Percentiles rank a stretch among this genome's conserved stretches.
Evolutionary conservation across 2,797 vertebrate species (phyloP).

Genomic region (Rhinatrema bivittatum): DNA sequence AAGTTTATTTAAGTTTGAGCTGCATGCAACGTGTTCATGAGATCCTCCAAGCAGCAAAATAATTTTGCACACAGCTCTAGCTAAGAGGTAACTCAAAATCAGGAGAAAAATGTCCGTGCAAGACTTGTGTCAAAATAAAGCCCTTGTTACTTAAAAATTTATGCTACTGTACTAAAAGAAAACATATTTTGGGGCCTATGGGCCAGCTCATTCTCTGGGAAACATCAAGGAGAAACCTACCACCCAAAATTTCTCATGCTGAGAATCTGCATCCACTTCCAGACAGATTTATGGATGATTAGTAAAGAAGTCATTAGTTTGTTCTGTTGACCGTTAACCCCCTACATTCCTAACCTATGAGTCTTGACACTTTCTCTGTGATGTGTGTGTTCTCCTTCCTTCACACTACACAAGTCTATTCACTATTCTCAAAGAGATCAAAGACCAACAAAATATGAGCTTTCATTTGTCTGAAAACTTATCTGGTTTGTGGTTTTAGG

Average conservation of each 20-base stretch:
- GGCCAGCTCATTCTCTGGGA: constrained; percentile 27
- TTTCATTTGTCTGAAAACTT: constrained; percentile 32
- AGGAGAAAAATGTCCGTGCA: too few relatives aligned
- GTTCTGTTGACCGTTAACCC: constrained; percentile 47
- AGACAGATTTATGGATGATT: constrained; percentile 48
- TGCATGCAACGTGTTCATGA: too few relatives aligned
- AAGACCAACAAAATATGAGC: constrained; percentile 17
- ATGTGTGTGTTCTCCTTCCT: constrained; percentile 36
- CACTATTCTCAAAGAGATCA: constrained; percentile 29
- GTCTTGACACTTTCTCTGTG: constrained; percentile 36
- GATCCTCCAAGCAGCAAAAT: too few relatives aligned
- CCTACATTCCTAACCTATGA: constrained; percentile 58
- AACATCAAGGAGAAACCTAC: constrained; percentile 31
- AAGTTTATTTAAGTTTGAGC: too few relatives aligned
- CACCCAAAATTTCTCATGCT: constrained; percentile 17
- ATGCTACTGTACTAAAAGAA: too few relatives aligned
- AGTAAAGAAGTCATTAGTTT: constrained; percentile 44
- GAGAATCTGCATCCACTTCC: constrained; percentile 54
- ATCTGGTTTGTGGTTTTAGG: constrained; percentile 17
- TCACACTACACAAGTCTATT: constrained; percentile 35
- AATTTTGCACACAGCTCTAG: too few relatives aligned
- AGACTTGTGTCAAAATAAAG: too few relatives aligned
- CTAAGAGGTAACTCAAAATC: too few relatives aligned
- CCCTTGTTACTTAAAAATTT: too few relatives aligned
- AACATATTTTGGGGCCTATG: too few relatives aligned